These are phyloP conservation scores for Slavum lentiscoides DNA, from an alignment of 2,888 invertebrate species.

Conservation along the genomic window DNA sequence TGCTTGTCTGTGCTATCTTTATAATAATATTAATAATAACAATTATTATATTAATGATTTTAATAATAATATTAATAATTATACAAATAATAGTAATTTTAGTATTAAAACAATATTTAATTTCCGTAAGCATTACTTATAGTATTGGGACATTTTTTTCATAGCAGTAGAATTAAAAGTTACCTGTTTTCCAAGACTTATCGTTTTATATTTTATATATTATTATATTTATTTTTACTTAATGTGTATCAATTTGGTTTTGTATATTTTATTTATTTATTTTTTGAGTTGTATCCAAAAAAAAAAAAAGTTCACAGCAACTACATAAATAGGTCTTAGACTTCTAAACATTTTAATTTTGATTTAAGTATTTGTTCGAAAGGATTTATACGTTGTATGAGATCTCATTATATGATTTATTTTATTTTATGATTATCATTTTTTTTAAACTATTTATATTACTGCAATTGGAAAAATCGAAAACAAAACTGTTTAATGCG, in stretches of 20 bases:
- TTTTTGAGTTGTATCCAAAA: conserved; percentile 11
- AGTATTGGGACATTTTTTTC: conserved; percentile 41
- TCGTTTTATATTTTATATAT: conserved; percentile 44
- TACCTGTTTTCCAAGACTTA: conserved; percentile 51
- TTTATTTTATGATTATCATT: conserved; percentile 19
- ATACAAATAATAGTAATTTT: conserved; percentile 37
- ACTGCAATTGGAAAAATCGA: conserved; percentile 27
- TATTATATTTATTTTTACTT: conserved; percentile 42
- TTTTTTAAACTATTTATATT: conserved; percentile 46
- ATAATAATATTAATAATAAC: conserved; percentile 38
- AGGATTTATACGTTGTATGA: conserved; percentile 43
- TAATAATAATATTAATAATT: conserved; percentile 40
- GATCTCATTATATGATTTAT: conserved; percentile 41
- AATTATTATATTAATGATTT: conserved; percentile 21
- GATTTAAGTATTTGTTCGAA: conserved; percentile 43
- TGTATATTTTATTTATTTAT: conserved; percentile 21
- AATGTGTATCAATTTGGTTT: conserved; percentile 11
- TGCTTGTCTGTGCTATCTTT: conserved; percentile 51
- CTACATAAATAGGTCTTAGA: conserved; percentile 10
- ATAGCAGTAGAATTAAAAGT: conserved; percentile 40
- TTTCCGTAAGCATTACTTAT: conserved; percentile 40
- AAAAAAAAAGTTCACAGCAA: not conserved
- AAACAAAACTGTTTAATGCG: conserved; percentile 26
- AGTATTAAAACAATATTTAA: conserved; percentile 44
- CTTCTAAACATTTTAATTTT: conserved; percentile 21